Base-by-base conservation (phyloP, 1,140 invertebrate species). In the Caenorhabditis brenneri region DNA sequence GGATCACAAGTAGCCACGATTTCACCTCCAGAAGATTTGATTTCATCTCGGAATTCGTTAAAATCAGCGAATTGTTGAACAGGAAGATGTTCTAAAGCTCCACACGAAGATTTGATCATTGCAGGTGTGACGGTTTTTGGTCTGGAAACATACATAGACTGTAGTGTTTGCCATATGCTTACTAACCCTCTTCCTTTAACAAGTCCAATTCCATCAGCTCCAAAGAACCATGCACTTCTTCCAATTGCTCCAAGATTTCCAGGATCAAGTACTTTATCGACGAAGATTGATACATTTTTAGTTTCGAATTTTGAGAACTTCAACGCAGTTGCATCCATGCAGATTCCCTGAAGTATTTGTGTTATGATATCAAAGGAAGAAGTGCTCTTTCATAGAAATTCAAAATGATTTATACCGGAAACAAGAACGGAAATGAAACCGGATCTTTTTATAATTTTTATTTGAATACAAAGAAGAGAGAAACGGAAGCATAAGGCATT, bases 211-310 rank as follows among this genome's bases (percentile, higher is more conserved):
- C 65, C 58, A 39, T 83, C 46, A 24, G 46, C 65, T 39, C 82
- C 82, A 48, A 83, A 83, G 22, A 33, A 83, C 31, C 49, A 69
- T 10, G 58, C 60, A 39, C 69, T 55, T 33, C 82, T 65, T 24
- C 58, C 74, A 19, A 83, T 83, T 0, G 82, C 82, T 55, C 82
- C 82, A 36, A 83, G 29, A 39, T 83, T 83, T 42, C 82, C 82
- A 27, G 82, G 65, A 80, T 83, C 82, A 0, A 83, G 31, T 2
- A 83, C 82, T 39, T 42, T 58, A 33, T 74, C 55, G 6, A 74
- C 49, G 24, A 83, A 83, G 12, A 74, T 55, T 1, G 60, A 48
- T 10, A 65, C 15, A 55, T n/a, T 65, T n/a, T 36, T 53, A 9
- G 27, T 5, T 53, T 53, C 22, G 16, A 80, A 39, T 29, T 36